These are phyloP conservation scores for Polietes domitor DNA, from an alignment of 2,888 invertebrate genomes.

Conservation along the genomic window DNA sequence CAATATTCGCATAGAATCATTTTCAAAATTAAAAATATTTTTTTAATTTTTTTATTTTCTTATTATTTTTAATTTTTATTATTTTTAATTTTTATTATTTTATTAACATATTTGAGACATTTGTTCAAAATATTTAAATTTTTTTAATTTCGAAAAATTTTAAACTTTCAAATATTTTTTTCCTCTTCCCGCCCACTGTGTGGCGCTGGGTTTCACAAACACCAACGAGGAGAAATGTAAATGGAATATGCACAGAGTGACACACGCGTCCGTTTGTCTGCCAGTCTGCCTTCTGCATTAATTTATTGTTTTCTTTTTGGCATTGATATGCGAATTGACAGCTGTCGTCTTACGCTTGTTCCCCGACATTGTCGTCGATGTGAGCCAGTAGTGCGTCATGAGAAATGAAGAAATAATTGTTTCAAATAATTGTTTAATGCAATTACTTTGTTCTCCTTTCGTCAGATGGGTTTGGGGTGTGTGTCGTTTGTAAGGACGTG, in stretches of 20 bases:
- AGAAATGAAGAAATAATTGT: not conserved
- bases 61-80: too few species aligned
- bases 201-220: conserved; percentile 12
- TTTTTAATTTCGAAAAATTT: too few species aligned
- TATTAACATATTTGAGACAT: too few species aligned
- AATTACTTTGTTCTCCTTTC: not conserved
- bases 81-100: too few species aligned
- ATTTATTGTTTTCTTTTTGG: not conserved
- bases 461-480: not conserved
- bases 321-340: not conserved
- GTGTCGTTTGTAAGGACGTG: not conserved
- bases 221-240: not conserved
- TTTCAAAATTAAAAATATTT: too few species aligned
- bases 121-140: too few species aligned
- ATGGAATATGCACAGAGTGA: not conserved
- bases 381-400: not conserved
- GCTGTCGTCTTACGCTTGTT: not conserved
- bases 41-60: too few species aligned
- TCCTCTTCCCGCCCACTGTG: not conserved
- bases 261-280: not conserved
- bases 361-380: too few species aligned
- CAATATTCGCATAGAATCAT: too few species aligned
- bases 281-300: not conserved
- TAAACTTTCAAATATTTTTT: not conserved
- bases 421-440: not conserved